Conservation (phyloP, 2,113 vertebrate genomes). For the Saccopteryx leptura region DNA sequence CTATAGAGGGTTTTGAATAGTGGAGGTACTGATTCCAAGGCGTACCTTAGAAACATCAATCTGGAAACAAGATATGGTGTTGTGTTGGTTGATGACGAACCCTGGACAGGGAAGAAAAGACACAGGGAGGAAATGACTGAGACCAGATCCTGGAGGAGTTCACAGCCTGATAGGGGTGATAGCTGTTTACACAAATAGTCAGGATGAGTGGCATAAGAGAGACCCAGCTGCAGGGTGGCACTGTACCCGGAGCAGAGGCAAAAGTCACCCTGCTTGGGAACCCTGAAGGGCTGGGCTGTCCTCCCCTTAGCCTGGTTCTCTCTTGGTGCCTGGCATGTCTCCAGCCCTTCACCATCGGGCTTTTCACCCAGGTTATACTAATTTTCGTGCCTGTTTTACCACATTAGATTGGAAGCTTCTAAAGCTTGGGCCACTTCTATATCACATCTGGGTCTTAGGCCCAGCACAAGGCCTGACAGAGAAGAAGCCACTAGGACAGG, state of each 20-base stretch:
- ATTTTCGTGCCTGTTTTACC: slow-evolving; percentile 41
- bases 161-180: not conserved
- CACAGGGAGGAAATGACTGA: not conserved
- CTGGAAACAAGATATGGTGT: not conserved
- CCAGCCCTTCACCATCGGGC: not conserved
- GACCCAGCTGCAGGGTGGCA: not conserved
- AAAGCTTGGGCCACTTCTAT: not conserved
- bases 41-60: not conserved
- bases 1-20: not conserved
- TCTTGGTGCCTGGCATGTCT: not conserved
- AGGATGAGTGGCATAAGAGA: not conserved
- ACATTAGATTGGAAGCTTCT: slow-evolving; percentile 25
- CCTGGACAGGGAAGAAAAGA: slow-evolving; percentile 17
- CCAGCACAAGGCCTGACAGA: slow-evolving; percentile 17
- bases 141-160: not conserved
- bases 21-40: not conserved
- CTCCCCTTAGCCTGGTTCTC: not conserved
- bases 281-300: not conserved
- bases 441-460: slow-evolving; percentile 32
- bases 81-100: not conserved
- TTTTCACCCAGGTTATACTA: not conserved
- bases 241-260: not conserved
- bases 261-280: not conserved
- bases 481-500: slow-evolving; percentile 37
- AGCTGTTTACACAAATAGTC: not conserved